Percentiles rank a stretch among this genome's conserved stretches.
Conservation (phyloP, 2,888 invertebrate genomes). For the Omphaloscelis lunosa region DNA sequence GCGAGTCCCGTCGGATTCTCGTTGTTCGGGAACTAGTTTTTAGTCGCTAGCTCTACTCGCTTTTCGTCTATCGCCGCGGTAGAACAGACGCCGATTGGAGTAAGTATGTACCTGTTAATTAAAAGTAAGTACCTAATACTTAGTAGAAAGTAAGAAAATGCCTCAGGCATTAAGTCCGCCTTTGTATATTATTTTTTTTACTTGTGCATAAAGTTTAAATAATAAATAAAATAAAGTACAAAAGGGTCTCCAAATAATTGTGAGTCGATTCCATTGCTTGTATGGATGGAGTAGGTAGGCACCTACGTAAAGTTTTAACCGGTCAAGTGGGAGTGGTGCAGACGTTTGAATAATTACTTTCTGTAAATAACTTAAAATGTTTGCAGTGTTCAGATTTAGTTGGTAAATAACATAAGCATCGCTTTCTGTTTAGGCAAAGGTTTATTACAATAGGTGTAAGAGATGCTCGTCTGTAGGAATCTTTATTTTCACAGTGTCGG, state of each 20-base stretch:
- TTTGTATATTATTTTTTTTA: too few relatives aligned
- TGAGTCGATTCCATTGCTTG: neutral
- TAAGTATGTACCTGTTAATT: neutral
- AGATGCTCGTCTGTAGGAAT: neutral
- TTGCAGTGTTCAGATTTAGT: conserved; percentile 15
- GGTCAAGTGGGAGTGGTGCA: conserved; percentile 24
- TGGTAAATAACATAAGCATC: conserved; percentile 11
- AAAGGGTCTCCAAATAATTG: conserved; percentile 17
- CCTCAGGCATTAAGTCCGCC: too few relatives aligned
- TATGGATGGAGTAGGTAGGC: neutral
- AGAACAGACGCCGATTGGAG: neutral
- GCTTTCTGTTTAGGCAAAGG: conserved; percentile 13
- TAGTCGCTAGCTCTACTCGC: too few relatives aligned
- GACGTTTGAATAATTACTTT: conserved; percentile 32
- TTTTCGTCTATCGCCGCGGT: too few relatives aligned
- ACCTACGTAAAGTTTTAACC: neutral
- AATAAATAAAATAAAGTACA: too few relatives aligned
- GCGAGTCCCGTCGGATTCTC: too few relatives aligned
- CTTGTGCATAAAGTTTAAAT: too few relatives aligned
- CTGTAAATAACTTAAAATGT: conserved; percentile 46
- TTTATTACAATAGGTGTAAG: neutral
- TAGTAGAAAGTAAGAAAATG: too few relatives aligned
- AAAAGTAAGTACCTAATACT: neutral
- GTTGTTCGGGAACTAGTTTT: too few relatives aligned
- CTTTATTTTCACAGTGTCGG: neutral